Evolutionary conservation across 2,113 vertebrate genomes (phyloP).

Genomic region (Phrynocephalus versicolor): DNA sequence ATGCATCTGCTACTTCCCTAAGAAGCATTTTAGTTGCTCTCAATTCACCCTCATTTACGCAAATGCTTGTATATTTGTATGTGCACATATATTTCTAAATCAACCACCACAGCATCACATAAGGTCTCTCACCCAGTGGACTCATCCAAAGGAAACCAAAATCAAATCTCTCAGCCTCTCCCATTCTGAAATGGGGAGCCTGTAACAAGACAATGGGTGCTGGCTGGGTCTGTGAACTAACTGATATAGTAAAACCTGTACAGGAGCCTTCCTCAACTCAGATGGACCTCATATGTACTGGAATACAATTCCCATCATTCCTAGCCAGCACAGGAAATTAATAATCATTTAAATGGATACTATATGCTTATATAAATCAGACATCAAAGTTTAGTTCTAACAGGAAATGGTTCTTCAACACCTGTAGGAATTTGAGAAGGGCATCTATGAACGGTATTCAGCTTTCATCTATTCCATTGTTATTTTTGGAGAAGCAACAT

Average conservation of each 20-base stretch:
- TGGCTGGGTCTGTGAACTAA: slow-evolving; percentile 22
- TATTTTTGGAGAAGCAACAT: slow-evolving; percentile 76
- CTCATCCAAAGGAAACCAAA: neutral
- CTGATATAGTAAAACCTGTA: slow-evolving; percentile 22
- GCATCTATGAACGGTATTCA: slow-evolving; percentile 52
- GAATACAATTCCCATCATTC: no score
- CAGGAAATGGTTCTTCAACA: slow-evolving; percentile 50
- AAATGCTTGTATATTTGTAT: no score
- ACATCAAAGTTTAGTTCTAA: slow-evolving; percentile 27
- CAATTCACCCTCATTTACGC: neutral
- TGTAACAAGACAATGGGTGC: slow-evolving; percentile 45
- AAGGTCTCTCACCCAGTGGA: neutral
- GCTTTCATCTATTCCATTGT: slow-evolving; percentile 64
- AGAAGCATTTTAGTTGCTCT: neutral
- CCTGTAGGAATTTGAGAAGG: slow-evolving; percentile 63
- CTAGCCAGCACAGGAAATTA: neutral
- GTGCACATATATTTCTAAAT: neutral
- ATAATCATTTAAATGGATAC: slow-evolving; percentile 34
- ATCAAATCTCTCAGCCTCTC: neutral
- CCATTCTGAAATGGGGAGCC: neutral
- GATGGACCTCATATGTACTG: neutral
- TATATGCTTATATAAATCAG: slow-evolving; percentile 4
- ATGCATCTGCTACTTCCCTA: neutral
- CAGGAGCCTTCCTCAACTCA: neutral
- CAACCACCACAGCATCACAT: neutral